Percentiles rank a stretch among this genome's conserved stretches.
These are phyloP conservation scores for Melipona quadrifasciata DNA, from an alignment of 1,140 invertebrate genomes.

Conservation along the genomic window DNA sequence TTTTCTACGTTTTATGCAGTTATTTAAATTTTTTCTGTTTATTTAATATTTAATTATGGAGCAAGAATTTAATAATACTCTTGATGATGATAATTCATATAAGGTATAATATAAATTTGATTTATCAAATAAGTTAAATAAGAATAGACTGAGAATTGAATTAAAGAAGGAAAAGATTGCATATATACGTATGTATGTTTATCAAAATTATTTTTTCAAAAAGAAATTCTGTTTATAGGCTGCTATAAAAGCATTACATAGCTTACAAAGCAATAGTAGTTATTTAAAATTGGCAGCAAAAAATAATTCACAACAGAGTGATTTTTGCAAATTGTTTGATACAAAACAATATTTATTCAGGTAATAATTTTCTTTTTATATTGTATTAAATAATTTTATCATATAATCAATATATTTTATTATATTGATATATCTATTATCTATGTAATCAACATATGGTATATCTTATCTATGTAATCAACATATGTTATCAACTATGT, in stretches of 20 bases:
- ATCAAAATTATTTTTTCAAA: not conserved
- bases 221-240: slow-evolving; percentile 81
- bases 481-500: no score
- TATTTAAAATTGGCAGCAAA: slow-evolving; percentile 59
- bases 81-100: not conserved
- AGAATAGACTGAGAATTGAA: not conserved
- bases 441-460: no score
- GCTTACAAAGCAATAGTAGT: slow-evolving; percentile 87
- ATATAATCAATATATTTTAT: no score
- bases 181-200: not conserved
- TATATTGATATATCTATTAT: no score
- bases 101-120: not conserved
- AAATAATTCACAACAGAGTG: slow-evolving; percentile 57
- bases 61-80: not conserved
- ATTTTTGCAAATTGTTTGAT: slow-evolving; percentile 70
- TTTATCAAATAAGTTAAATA: not conserved
- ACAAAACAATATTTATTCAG: slow-evolving; percentile 83
- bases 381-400: not conserved
- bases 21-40: not conserved
- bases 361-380: slow-evolving; percentile 58
- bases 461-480: no score
- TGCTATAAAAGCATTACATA: slow-evolving; percentile 86
- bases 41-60: not conserved
- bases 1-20: no score
- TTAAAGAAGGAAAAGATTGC: no score